Conservation (phyloP, 1,140 invertebrate species). For the Centruroides vittatus region DNA sequence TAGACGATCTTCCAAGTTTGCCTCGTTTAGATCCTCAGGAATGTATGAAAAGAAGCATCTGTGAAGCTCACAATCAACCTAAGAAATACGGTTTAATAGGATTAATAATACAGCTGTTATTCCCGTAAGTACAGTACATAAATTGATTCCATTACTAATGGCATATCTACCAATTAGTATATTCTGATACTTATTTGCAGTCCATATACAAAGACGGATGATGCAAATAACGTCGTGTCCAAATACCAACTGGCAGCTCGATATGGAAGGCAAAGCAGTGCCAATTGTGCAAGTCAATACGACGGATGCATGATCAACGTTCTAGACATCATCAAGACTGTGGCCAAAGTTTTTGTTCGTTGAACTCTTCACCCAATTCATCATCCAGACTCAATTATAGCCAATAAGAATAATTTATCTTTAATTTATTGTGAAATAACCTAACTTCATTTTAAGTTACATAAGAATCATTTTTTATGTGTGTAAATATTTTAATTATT, state of each 20-base stretch:
- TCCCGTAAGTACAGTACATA: slow-evolving; percentile 24
- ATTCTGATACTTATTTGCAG: slow-evolving; percentile 1
- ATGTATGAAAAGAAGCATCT: slow-evolving; percentile 24
- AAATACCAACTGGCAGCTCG: slow-evolving; percentile 25
- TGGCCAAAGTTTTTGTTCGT: slow-evolving; percentile 17
- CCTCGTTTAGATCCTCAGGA: slow-evolving; percentile 23
- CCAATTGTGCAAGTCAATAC: slow-evolving; percentile 23
- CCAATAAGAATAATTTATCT: no score
- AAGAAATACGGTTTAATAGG: slow-evolving; percentile 24
- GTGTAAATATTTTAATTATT: no score
- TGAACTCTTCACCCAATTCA: not conserved
- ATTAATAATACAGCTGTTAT: slow-evolving; percentile 23
- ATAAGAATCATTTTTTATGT: no score
- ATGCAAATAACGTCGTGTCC: slow-evolving; percentile 18
- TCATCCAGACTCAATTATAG: no score
- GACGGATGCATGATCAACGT: slow-evolving; percentile 24
- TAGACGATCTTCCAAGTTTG: slow-evolving; percentile 21
- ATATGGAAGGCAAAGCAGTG: slow-evolving; percentile 21
- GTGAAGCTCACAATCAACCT: slow-evolving; percentile 25
- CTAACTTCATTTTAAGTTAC: no score
- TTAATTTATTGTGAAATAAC: no score
- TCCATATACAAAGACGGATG: slow-evolving; percentile 18
- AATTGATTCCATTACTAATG: no score
- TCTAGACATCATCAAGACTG: slow-evolving; percentile 19
- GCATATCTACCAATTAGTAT: no score